These are phyloP conservation scores for Anguilla pacifica DNA, from an alignment of 2,797 vertebrate species.

Conservation along the genomic window DNA sequence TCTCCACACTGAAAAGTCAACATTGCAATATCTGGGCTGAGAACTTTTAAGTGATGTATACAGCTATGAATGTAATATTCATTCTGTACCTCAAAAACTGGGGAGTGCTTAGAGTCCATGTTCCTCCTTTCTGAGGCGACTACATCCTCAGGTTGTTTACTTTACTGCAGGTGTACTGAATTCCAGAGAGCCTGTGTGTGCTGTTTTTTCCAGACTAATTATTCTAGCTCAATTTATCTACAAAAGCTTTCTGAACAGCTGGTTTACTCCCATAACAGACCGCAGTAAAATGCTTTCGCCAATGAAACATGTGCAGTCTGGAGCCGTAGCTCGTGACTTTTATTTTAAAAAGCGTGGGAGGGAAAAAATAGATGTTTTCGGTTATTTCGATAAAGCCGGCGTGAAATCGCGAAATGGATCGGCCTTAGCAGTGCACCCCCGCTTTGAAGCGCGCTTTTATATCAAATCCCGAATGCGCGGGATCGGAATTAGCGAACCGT, in stretches of 20 bases:
- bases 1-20: neutral
- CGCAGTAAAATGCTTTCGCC: neutral
- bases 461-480: neutral
- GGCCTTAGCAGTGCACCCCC: neutral
- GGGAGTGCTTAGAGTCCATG: neutral
- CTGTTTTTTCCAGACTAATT: neutral
- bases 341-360: neutral
- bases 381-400: neutral
- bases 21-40: neutral
- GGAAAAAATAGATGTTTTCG: neutral
- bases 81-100: neutral
- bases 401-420: neutral
- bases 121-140: neutral
- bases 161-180: neutral
- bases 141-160: neutral
- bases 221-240: constrained; percentile 1
- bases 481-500: neutral
- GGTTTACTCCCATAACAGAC: neutral
- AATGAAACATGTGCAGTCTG: neutral
- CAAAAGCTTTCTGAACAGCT: neutral
- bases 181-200: neutral
- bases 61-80: neutral
- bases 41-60: neutral
- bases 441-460: neutral
- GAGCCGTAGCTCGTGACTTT: neutral